These are phyloP conservation scores for Gymnoscelis rufifasciata DNA, from an alignment of 2,888 invertebrate species.

Conservation along the genomic window DNA sequence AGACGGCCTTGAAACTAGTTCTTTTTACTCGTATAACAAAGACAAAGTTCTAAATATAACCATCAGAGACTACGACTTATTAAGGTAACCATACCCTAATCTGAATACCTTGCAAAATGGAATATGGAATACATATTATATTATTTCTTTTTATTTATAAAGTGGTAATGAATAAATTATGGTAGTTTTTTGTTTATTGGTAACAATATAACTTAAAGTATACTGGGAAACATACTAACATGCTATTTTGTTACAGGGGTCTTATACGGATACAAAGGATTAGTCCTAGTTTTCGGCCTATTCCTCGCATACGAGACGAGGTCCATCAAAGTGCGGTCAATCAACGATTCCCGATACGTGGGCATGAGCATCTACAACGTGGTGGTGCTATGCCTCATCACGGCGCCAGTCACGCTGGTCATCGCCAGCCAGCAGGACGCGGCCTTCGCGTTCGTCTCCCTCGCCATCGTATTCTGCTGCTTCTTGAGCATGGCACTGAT, in stretches of 20 bases:
- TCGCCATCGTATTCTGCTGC: conserved; percentile 98
- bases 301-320: conserved; percentile 99
- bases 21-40: no score
- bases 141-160: no score
- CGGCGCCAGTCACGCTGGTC: conserved; percentile 97
- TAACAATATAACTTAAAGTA: no score
- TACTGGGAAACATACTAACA: no score
- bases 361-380: conserved; percentile 99
- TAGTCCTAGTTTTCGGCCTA: conserved; percentile 96
- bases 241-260: conserved; percentile 83
- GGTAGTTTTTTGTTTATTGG: no score
- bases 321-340: conserved; percentile 96
- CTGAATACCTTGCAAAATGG: no score
- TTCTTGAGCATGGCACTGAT: conserved; percentile 99
- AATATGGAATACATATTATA: no score
- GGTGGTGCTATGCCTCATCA: conserved; percentile 97
- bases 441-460: conserved; percentile 96
- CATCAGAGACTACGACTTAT: no score
- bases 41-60: no score
- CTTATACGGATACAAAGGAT: conserved; percentile 97
- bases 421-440: conserved; percentile 99
- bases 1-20: no score
- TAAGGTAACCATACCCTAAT: no score
- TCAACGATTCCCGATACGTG: conserved; percentile 98
- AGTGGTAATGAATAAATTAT: no score